Evolutionary conservation across 2,888 invertebrate genomes (phyloP), one percentile per base, ranked within the genome.

Genomic region (Erebia ligea): DNA sequence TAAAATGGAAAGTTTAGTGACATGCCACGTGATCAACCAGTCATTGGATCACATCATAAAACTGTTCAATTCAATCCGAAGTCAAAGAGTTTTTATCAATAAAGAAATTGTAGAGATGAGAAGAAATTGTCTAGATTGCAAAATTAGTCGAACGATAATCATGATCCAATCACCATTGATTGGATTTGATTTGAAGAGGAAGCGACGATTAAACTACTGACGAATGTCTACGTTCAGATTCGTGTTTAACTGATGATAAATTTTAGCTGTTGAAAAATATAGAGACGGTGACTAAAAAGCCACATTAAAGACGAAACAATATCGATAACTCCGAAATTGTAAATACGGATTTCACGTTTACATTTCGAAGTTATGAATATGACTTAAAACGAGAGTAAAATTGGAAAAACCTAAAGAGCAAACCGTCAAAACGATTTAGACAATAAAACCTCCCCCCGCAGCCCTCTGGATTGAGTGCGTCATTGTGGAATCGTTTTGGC

Each of bases 91-190:
- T 61, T 61, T 45, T 45, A 61, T 45, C 61, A 2, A 19, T 42
- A 61, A 45, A 61, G 17, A 45, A 21, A 61, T 40, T 19, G 17
- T 15, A 17, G 42, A 61, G 19, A 61, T 40, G 42, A 42, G 61
- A 45, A 45, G 17, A 17, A 56, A 42, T 19, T 45, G 17, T 42
- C 40, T 10, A 19, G 42, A 61, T 42, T 45, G 5, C 45, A 19
- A 61, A 13, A 42, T 57, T 34, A 15, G 2, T 59, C 45, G 61
- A 62, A 52, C 59, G 17, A 75, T 48, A 40, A 73, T 69, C 62
- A 70, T 76, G 75, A 76, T 75, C 76, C 81, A 79, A 82, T 79
- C 78, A 79, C 79, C 78, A 76, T 74, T 79, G 78, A 83, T 77
- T 77, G 77, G 77, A 80, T 76, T 76, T 74, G 77, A 78, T 77